Evolutionary conservation across 2,888 invertebrate genomes (phyloP), one percentile per base, ranked within the genome.

Genomic region (Agelastica alni): DNA sequence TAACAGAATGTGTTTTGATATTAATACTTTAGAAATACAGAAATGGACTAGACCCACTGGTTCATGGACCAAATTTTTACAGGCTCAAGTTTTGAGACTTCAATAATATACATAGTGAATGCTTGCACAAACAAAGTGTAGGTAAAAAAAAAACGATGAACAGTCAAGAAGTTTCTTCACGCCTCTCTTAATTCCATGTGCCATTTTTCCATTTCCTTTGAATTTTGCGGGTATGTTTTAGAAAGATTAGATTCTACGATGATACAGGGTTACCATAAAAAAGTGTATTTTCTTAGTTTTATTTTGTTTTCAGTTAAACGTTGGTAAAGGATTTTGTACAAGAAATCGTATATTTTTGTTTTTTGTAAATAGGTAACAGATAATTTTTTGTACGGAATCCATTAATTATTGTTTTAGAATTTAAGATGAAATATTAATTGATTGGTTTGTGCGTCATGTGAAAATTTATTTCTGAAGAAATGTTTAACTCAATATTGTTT

Each of bases 231-330:
- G 65, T 67, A 62, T 64, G 63, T 57, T 66, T 65, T 62, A 58
- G 59, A 60, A 62, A 57, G 59, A 51, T 62, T 61, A 56, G 61
- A 53, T 56, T 51, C 36, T 61, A 59, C 60, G 46, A 62, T 66
- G 62, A 68, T 65, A 74, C 75, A 74, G 74, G 75, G 74, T 75
- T 71, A 69, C 69, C 69, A 69, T 54, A 67, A 59, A 60, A 62
- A 64, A 61, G 51, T 55, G 54, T 53, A 55, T 55, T 55, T 63
- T 69, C 63, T 68, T 66, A 51, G 62, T 62, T 63, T 62, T 52
- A 46, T 45, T 61, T 64, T 13, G 32, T 47, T 56, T 58, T 58
- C 53, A 47, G 39, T 53, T 57, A 41, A 26, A 51, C 42, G 43
- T 48, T 49, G 39, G 41, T 13, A 31, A 41, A 31, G 41, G 53